Evolutionary conservation across 2,113 vertebrate species (phyloP).

Genomic region (Perca fluviatilis): DNA sequence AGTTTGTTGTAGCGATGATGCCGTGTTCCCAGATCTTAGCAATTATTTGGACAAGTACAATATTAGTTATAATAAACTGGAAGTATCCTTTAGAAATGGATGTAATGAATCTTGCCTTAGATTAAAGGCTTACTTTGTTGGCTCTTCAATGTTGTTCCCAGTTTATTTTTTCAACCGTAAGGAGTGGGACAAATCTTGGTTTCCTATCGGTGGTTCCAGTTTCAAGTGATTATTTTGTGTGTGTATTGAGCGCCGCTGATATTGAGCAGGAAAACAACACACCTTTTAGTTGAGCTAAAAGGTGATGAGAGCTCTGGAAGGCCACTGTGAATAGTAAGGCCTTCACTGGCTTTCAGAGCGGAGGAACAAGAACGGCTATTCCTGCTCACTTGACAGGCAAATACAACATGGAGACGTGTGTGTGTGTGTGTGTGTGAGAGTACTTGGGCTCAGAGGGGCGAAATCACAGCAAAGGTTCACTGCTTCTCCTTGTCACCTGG

Average conservation of each 20-base stretch:
- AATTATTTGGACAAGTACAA: neutral
- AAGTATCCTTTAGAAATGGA: neutral
- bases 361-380: slow-evolving; percentile 29
- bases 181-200: neutral
- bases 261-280: slow-evolving; percentile 26
- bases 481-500: slow-evolving; percentile 80
- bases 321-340: slow-evolving; percentile 36
- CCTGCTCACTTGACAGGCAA: slow-evolving; percentile 55
- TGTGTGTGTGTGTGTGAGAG: slow-evolving; percentile 36
- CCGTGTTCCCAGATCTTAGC: neutral
- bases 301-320: slow-evolving; percentile 30
- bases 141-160: neutral
- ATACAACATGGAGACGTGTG: slow-evolving; percentile 43
- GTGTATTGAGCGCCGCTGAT: slow-evolving; percentile 1
- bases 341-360: slow-evolving; percentile 39
- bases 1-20: neutral
- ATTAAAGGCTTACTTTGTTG: neutral
- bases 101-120: neutral
- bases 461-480: slow-evolving; percentile 77
- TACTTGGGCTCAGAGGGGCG: slow-evolving; percentile 54
- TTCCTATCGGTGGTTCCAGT: slow-evolving; percentile 13
- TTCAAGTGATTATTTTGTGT: slow-evolving; percentile 24
- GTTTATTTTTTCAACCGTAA: slow-evolving; percentile 22
- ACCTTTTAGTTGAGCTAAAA: slow-evolving; percentile 1
- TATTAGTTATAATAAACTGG: neutral